Evolutionary conservation across 1,140 invertebrate genomes (phyloP), one percentile per base, ranked within the genome.

Genomic region (Xylocopa sonorina): DNA sequence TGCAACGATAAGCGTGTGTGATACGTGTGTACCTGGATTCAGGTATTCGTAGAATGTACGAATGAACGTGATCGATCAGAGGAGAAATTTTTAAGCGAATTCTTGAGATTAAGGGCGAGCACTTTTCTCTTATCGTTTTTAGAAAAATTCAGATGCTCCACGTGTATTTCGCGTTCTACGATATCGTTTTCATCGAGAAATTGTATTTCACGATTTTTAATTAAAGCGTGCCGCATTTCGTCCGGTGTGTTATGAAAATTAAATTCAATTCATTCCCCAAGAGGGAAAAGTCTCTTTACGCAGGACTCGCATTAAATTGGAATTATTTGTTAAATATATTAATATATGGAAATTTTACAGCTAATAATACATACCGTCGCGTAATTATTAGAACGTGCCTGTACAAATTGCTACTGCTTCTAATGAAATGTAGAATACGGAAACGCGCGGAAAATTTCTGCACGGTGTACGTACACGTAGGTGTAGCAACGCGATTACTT

Each of bases 1-100:
- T 38, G 24, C 58, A 41, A 48, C 72, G 72, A 74, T 74, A 64
- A 74, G n/a, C 53, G 64, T 41, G 72, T 64, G n/a, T n/a, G n/a
- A n/a, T n/a, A n/a, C n/a, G n/a, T n/a, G n/a, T n/a, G n/a, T n/a
- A n/a, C n/a, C n/a, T n/a, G 43, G 24, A 74, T 74, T n/a, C 72
- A 24, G 27, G 43, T 64, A 74, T 74, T 62, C 71, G 62, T 32
- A 32, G 50, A 29, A n/a, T 43, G 48, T 48, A 53, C 46, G 41
- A 64, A 74, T 63, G 72, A 51, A 34, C 32, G 48, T 51, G n/a
- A 64, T 64, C 7, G 7, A 12, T 41, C 10, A n/a, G 32, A 74
- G 53, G 32, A 74, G 53, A 32, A 34, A 32, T 74, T 64, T 63
- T 64, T 46, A 74, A 58, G 41, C n/a, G 34, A 53, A 51, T 74